These are phyloP conservation scores for Masnerella sp. DNA, from an alignment of 2,888 invertebrate species.

Conservation along the genomic window DNA sequence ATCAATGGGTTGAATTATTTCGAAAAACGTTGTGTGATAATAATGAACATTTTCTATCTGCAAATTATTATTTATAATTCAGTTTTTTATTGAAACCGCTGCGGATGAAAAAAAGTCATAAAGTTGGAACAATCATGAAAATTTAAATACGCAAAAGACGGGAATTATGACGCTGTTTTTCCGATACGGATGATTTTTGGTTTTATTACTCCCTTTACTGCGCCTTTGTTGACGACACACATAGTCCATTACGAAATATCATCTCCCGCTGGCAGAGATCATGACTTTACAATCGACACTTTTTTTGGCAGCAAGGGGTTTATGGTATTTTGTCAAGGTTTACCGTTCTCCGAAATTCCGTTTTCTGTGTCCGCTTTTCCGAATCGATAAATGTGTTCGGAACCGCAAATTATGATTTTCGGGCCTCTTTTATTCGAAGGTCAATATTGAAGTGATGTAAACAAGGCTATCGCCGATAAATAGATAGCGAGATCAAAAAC, in stretches of 20 bases:
- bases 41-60: too few relatives aligned
- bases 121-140: too few relatives aligned
- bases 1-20: too few relatives aligned
- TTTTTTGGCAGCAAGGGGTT: constrained; percentile 55
- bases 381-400: constrained; percentile 8
- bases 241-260: constrained; percentile 32
- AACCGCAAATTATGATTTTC: constrained; percentile 33
- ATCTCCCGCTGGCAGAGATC: constrained; percentile 57
- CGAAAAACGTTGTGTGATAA: too few relatives aligned
- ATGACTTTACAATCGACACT: constrained; percentile 65
- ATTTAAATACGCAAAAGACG: too few relatives aligned
- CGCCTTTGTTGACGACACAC: constrained; percentile 19
- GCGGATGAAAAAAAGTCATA: neutral
- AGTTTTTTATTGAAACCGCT: neutral
- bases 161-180: neutral
- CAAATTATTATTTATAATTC: too few relatives aligned
- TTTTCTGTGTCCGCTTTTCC: constrained; percentile 8
- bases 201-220: constrained; percentile 43
- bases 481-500: too few relatives aligned
- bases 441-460: constrained; percentile 27
- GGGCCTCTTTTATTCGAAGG: constrained; percentile 5
- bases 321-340: constrained; percentile 65
- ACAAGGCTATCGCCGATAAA: constrained; percentile 3
- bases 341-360: constrained; percentile 17
- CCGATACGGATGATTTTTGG: constrained; percentile 14